These are phyloP conservation scores for Scaptomyza flava DNA, from an alignment of 2,888 invertebrate genomes.

Conservation along the genomic window DNA sequence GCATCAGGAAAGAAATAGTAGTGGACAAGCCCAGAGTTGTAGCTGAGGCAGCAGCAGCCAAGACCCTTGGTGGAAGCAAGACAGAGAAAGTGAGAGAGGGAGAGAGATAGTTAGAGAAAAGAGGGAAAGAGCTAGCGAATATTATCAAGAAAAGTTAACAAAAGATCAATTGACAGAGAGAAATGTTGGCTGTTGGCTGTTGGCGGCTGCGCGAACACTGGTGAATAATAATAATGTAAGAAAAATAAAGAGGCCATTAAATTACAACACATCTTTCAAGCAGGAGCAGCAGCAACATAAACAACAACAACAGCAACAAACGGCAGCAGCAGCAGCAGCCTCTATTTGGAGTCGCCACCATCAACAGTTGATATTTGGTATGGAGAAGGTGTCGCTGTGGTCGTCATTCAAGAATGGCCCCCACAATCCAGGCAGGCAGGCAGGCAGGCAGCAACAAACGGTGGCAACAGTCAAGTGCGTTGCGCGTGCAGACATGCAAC, in stretches of 20 bases:
- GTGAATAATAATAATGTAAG: slow-evolving; percentile 65
- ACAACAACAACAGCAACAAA: slow-evolving; percentile 16
- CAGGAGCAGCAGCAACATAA: slow-evolving; percentile 25
- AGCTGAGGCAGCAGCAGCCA: slow-evolving; percentile 14
- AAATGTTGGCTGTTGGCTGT: slow-evolving; percentile 53
- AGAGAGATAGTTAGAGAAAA: slow-evolving; percentile 18
- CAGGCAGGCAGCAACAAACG: slow-evolving; percentile 26
- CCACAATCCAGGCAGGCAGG: slow-evolving; percentile 18
- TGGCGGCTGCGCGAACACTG: slow-evolving; percentile 62
- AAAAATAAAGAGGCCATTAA: slow-evolving; percentile 65
- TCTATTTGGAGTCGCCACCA: slow-evolving; percentile 60
- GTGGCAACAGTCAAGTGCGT: slow-evolving; percentile 57
- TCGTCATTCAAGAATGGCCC: slow-evolving; percentile 62
- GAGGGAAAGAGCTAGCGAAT: slow-evolving; percentile 29
- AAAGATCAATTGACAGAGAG: slow-evolving; percentile 80
- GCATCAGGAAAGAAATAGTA: not conserved
- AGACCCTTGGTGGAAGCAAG: slow-evolving; percentile 22
- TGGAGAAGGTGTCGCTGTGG: slow-evolving; percentile 67
- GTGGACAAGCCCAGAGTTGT: slow-evolving; percentile 24
- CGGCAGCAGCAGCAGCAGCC: slow-evolving; percentile 52
- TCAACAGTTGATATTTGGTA: slow-evolving; percentile 56
- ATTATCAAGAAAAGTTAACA: slow-evolving; percentile 79
- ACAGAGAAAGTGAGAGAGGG: slow-evolving; percentile 15
- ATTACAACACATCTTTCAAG: slow-evolving; percentile 62
- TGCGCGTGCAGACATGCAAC: slow-evolving; percentile 74